Evolutionary conservation across 2,797 vertebrate species (phyloP), one percentile per base, ranked within the genome.

Genomic region (Anisognathus igniventris): DNA sequence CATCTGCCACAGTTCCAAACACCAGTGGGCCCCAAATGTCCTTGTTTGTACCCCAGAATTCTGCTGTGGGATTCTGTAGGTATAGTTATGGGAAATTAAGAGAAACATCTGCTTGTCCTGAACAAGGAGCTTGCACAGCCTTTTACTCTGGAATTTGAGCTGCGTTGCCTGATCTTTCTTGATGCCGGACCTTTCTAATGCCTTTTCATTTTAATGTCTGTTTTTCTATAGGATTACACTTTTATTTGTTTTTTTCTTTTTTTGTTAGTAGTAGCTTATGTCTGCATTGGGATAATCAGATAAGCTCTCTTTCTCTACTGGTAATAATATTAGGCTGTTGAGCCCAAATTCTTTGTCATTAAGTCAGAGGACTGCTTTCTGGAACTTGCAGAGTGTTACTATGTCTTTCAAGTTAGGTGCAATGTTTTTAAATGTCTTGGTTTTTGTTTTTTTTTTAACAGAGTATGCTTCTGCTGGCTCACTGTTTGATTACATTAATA

Each of bases 401-500:
- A 39, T 5, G 6, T 48, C 51, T 72, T 91, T 75, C 40, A 62
- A 4, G 65, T 70, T 39, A 80, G 16, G 16, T 78, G 47, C 24
- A 62, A 0, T 54, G 31, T 89, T 95, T 87, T 78, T 62, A 96
- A 90, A 75, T 3, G 4, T 87, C 66, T 39, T 30, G 11, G 60
- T 86, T 24, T 27, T 48, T 48, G 24, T 25, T 47, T 30, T 56
- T 22, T 31, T 90, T 92, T 86, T 90, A 92, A 91, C 93, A 99
- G 99, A 99, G 96, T 99, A 99, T 94, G 99, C 99, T 66, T 98
- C 98, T 47, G 97, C 98, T 45, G 99, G 99, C 40, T 99, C 99
- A 13, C 96, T 99, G 44, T 99, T 99, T 87, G 99, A 99, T 93
- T 99, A 99, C 97, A 98, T 99, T 97, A 99, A 99, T 95, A 99